phyloP scores from a whole-genome alignment of 2,797 vertebrate genomes.

The Octomys mimax region DNA sequence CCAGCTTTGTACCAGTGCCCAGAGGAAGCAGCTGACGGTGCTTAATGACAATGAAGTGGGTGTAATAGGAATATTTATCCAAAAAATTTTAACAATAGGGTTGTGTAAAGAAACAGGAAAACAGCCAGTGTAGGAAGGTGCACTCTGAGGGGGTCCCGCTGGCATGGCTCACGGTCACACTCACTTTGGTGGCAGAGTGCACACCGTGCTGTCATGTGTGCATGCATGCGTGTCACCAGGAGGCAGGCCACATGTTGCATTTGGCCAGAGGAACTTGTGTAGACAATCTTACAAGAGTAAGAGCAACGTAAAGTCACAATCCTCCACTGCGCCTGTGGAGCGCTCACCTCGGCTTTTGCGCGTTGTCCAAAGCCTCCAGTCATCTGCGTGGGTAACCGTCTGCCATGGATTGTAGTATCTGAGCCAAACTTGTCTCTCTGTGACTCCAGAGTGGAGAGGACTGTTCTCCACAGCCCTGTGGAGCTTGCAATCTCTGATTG shows the following conservation, averaged over 20 bases:
- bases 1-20: constrained; percentile 85
- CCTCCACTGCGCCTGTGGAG: not conserved
- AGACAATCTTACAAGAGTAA: not conserved
- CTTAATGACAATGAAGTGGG: constrained; percentile 84
- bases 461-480: constrained; percentile 88
- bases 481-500: constrained; percentile 99
- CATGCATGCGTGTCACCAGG: not conserved
- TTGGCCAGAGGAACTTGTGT: not conserved
- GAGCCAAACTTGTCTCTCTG: constrained; percentile 67
- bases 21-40: constrained; percentile 86
- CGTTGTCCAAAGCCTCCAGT: not conserved
- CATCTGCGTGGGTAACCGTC: constrained; percentile 2
- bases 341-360: not conserved
- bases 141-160: constrained; percentile 28
- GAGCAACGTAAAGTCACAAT: not conserved
- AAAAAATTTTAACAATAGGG: constrained; percentile 84
- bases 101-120: constrained; percentile 75
- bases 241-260: not conserved
- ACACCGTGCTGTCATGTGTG: not conserved
- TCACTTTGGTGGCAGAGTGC: constrained; percentile 73
- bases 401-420: constrained; percentile 3
- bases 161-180: constrained; percentile 4
- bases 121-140: not conserved
- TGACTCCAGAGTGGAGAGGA: constrained; percentile 76
- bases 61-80: constrained; percentile 88